Conservation (phyloP, 1,140 invertebrate species). For the Cheumatopsyche charites region DNA sequence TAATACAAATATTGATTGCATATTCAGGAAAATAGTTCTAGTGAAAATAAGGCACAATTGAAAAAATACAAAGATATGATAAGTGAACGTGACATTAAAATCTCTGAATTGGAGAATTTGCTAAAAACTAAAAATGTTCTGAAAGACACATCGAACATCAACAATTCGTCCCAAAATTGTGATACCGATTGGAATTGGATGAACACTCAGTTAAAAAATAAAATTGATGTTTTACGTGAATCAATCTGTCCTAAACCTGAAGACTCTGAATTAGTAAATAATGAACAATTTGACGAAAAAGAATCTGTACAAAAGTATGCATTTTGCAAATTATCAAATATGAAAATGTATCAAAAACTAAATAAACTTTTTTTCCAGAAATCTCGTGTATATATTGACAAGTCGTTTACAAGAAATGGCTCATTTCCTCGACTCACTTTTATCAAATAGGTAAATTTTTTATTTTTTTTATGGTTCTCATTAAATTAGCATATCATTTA, state of each 20-base stretch:
- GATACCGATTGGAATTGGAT: constrained; percentile 38
- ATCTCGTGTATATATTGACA: constrained; percentile 63
- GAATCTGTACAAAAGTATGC: constrained; percentile 25
- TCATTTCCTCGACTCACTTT: constrained; percentile 71
- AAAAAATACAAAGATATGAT: constrained; percentile 58
- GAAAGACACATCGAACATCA: constrained; percentile 3
- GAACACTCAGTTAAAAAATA: constrained; percentile 35
- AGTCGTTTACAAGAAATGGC: constrained; percentile 72
- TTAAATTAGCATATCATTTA: background rate
- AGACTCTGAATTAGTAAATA: background rate
- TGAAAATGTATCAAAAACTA: background rate
- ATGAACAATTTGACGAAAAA: constrained; percentile 1
- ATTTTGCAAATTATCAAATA: constrained; percentile 6
- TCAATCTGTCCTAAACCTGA: constrained; percentile 27
- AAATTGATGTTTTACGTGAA: constrained; percentile 30
- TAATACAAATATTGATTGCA: background rate
- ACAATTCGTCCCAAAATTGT: constrained; percentile 11
- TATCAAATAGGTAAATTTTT: constrained; percentile 66
- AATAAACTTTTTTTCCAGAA: constrained; percentile 51
- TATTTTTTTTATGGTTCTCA: background rate
- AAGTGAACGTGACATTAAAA: constrained; percentile 48
- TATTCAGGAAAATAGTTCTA: background rate
- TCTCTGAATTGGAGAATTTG: constrained; percentile 17
- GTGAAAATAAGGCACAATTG: constrained; percentile 57
- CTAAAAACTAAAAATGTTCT: constrained; percentile 22